Evolutionary conservation across 2,797 vertebrate species (phyloP).

Genomic region (Spinibarbus caldwelli): DNA sequence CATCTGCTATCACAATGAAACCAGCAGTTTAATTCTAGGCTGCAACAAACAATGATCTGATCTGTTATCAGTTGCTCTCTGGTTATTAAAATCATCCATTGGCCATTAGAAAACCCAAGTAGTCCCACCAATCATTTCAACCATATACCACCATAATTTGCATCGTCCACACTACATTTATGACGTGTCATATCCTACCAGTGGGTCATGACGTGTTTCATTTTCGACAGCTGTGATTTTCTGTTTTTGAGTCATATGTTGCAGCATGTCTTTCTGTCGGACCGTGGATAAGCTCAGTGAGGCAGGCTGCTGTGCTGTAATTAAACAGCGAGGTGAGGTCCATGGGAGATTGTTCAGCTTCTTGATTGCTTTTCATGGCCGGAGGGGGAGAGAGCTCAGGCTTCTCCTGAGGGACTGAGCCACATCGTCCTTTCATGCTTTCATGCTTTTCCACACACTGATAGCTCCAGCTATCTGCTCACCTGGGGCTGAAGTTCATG

Average conservation of each 20-base stretch:
- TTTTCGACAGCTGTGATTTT: not conserved
- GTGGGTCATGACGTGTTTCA: not conserved
- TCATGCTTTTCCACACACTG: not conserved
- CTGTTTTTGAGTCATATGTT: slow-evolving; percentile 13
- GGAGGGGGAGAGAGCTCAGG: slow-evolving; percentile 75
- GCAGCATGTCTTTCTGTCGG: slow-evolving; percentile 44
- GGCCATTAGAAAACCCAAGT: not conserved
- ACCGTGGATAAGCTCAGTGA: slow-evolving; percentile 38
- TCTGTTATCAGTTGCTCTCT: not conserved
- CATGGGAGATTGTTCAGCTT: slow-evolving; percentile 75
- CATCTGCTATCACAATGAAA: not conserved
- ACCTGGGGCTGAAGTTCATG: not conserved
- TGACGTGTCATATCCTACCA: not conserved
- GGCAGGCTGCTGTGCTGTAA: slow-evolving; percentile 72
- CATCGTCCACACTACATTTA: not conserved
- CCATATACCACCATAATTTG: not conserved
- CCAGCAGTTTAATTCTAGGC: too few relatives aligned
- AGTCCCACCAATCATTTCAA: not conserved
- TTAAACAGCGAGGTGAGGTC: slow-evolving; percentile 82
- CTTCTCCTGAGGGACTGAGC: slow-evolving; percentile 70
- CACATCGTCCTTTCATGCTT: slow-evolving; percentile 20
- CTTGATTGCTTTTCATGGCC: slow-evolving; percentile 82
- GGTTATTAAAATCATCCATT: not conserved
- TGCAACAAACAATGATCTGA: not conserved
- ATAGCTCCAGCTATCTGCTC: not conserved